Evolutionary conservation across 2,113 vertebrate species (phyloP), one percentile per base, ranked within the genome.

Genomic region (Origma solitaria): DNA sequence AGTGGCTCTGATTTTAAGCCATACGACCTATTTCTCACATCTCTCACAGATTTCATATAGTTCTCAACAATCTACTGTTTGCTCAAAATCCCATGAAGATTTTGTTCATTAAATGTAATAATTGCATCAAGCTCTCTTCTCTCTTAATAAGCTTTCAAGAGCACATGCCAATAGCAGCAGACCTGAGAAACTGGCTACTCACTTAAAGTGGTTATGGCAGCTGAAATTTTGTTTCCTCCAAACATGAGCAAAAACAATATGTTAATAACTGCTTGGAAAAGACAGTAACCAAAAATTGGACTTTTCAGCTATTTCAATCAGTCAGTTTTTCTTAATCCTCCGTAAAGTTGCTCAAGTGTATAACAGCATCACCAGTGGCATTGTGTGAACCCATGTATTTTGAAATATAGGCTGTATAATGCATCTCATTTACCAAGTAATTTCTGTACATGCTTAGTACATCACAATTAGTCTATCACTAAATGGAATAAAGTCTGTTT

Each of bases 1-100:
- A 94, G 84, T 72, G 30, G 86, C 54, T 80, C 76, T 92, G 79
- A 87, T 90, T 96, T 95, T 84, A 79, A 66, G 86, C 76, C 38
- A 84, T 66, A 87, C 5, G 3, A 96, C 66, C 91, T n/a, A 13
- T 82, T 92, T 88, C 90, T 94, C 90, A 89, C 72, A 90, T 91
- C 61, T 93, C 81, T 84, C 75, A 35, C 65, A 79, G 57, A 75
- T 88, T 94, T 88, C 87, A 51, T 76, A 56, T 18, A 82, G 91
- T 64, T 95, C 69, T 84, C 82, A 60, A 92, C 64, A 92, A 95
- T 57, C 44, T 53, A 69, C 57, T 27, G 62, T 82, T 94, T 62
- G 53, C 62, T 81, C 19, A 92, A 95, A 90, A 86, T 60, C 75
- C 82, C 92, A 69, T 49, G 56, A 94, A 95, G 76, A 73, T 93